Base-by-base conservation (phyloP, 2,797 vertebrate species). In the Acanthurus lineatus region DNA sequence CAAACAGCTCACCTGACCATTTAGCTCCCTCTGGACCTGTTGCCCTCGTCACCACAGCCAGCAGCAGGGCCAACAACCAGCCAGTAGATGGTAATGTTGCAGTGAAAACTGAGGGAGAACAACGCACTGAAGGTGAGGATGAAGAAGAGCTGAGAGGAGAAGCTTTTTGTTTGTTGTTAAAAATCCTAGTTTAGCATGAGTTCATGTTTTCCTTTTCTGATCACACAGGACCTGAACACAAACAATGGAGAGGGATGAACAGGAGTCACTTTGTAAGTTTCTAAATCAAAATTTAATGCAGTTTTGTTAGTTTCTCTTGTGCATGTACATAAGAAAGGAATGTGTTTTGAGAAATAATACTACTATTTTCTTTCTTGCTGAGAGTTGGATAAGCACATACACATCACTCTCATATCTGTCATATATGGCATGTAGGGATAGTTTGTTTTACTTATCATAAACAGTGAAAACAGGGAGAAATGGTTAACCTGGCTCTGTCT, bases 181-280 rank as follows among this genome's bases (percentile, higher is more conserved):
- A 35, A 35, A 35, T 35, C 32, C 32, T 7, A 35, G 32, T 35
- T 35, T 35, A 35, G 6, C 32, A 3, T 28, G 2, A 14, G 1
- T 22, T 62, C 1, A 51, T 64, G 17, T 59, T 61, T 71, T 57
- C 5, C 79, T 9, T 62, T 42, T 77, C 25, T 60, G 10, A 40
- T 56, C 51, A 1, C 62, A 71, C 86, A 95, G 94, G 94, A 20
- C 75, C 32, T n/a, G 89, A 91, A 38, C 79, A 79, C 53, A 90
- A 89, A 73, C 88, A 48, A 0, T 7, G 79, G 56, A 92, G 82
- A 65, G 80, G 56, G n/a, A 88, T 84, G 79, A 89, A 49, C 81
- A 86, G 81, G 62, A 73, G 38, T 22, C 73, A 90, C 64, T 88
- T 87, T 57, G 95, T 96, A 89, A 94, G 93, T 90, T 66, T 70